These are phyloP conservation scores for Lepidostoma basale DNA, from an alignment of 1,140 invertebrate species.

Conservation along the genomic window DNA sequence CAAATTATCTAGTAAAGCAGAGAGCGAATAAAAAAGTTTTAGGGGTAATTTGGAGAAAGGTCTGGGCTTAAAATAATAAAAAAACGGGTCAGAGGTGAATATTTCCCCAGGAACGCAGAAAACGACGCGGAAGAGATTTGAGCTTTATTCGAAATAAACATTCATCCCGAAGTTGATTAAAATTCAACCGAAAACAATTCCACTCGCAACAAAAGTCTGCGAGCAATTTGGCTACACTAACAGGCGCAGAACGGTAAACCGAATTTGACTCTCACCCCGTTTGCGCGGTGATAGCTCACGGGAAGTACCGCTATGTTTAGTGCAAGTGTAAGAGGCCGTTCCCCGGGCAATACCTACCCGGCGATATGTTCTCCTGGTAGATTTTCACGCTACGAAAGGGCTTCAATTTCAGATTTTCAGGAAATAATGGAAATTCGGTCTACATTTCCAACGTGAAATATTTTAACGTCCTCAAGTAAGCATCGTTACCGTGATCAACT, in stretches of 20 bases:
- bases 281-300: neutral
- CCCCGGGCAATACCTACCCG: slow-evolving; percentile 15
- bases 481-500: neutral
- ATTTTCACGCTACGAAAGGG: slow-evolving; percentile 48
- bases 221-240: neutral
- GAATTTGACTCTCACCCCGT: neutral
- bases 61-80: slow-evolving; percentile 30
- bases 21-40: too few species aligned
- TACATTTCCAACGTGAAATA: slow-evolving; percentile 8
- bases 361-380: slow-evolving; percentile 36
- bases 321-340: slow-evolving; percentile 9
- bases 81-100: slow-evolving; percentile 47
- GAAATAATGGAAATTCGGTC: slow-evolving; percentile 41
- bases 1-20: too few species aligned
- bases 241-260: neutral
- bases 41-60: slow-evolving; percentile 14
- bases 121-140: neutral
- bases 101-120: slow-evolving; percentile 29
- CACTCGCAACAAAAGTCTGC: neutral
- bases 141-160: neutral
- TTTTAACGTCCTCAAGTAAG: slow-evolving; percentile 1
- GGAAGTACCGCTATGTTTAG: neutral
- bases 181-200: neutral
- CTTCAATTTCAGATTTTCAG: slow-evolving; percentile 46
- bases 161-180: neutral